phyloP scores from a whole-genome alignment of 1,140 invertebrate genomes.

The Epicauta chinensis region DNA sequence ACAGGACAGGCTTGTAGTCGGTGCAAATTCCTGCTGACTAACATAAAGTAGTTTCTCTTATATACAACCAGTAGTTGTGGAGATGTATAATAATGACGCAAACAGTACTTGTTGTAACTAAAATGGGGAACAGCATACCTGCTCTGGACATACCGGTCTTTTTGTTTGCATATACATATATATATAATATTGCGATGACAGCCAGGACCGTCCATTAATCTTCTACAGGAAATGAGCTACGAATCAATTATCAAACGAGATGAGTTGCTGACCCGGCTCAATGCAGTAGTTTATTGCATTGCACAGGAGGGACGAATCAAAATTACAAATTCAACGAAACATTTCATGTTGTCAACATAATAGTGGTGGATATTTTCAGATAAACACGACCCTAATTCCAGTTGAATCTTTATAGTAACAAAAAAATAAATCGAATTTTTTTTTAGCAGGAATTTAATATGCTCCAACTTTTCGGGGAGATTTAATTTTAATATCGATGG shows the following conservation, averaged over 20 bases:
- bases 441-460: no score
- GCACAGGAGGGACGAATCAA: neutral
- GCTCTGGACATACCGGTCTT: constrained; percentile 23
- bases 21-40: constrained; percentile 9
- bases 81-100: constrained; percentile 8
- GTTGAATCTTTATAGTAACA: no score
- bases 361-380: neutral
- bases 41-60: constrained; percentile 4
- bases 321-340: no score
- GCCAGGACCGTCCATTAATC: constrained; percentile 31
- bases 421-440: neutral
- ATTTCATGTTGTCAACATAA: no score
- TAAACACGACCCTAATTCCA: no score
- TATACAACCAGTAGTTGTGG: no score
- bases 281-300: neutral
- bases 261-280: neutral
- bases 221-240: constrained; percentile 25
- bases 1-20: neutral
- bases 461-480: no score
- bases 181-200: constrained; percentile 33
- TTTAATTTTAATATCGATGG: no score
- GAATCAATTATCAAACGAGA: constrained; percentile 25
- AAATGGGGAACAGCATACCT: constrained; percentile 14
- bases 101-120: constrained; percentile 7
- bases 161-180: constrained; percentile 32